Evolutionary conservation across 53 echinoderm and acorn worm species (phyloP).

Genomic region (Glandiceps talaboti): DNA sequence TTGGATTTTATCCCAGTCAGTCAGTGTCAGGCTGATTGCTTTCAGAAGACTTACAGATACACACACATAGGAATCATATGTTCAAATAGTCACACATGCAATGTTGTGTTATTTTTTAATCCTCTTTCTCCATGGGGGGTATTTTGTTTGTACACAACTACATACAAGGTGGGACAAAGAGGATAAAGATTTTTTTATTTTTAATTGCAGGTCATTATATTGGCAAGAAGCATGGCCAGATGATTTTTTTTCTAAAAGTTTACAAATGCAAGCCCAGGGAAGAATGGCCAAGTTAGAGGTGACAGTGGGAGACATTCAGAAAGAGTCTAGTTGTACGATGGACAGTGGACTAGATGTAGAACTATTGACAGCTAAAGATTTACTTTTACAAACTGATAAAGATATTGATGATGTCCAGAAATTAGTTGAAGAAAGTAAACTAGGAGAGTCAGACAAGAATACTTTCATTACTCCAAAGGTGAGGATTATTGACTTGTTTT

Average conservation of each 20-base stretch:
- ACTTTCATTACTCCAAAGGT: not conserved
- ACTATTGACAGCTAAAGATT: not conserved
- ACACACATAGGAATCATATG: no score
- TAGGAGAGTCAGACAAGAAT: not conserved
- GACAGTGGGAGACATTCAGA: not conserved
- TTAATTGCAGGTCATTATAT: conserved; percentile 17
- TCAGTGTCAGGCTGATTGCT: no score
- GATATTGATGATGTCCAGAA: no score
- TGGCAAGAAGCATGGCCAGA: conserved; percentile 46
- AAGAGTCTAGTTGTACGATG: not conserved
- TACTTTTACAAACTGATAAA: not conserved
- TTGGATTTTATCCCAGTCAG: no score
- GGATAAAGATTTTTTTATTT: no score
- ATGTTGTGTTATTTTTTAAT: no score
- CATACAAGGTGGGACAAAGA: no score
- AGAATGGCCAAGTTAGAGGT: conserved; percentile 10
- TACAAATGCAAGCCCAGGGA: conserved; percentile 24
- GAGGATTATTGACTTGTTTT: not conserved
- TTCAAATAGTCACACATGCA: no score
- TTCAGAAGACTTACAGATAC: no score
- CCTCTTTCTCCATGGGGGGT: not conserved
- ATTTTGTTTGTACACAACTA: no score
- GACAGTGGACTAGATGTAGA: not conserved
- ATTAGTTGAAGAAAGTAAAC: not conserved
- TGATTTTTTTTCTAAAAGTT: conserved; percentile 21